Evolutionary conservation across 2,113 vertebrate genomes (phyloP), one percentile per base, ranked within the genome.

Genomic region (Neodontobutis hainanensis): DNA sequence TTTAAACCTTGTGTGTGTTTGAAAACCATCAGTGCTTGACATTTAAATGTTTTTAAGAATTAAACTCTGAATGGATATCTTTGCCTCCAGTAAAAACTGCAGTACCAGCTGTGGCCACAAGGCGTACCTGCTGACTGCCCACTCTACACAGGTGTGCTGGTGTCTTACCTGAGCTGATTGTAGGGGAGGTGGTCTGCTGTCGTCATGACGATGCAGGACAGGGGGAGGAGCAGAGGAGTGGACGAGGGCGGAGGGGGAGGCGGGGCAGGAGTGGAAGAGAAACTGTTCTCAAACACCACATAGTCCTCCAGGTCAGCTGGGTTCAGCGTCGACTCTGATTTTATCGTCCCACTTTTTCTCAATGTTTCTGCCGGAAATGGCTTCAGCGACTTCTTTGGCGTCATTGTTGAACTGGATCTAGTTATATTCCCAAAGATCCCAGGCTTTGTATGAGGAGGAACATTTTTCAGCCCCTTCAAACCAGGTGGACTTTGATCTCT

Each of bases 181-280:
- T 6, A 8, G 47, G 14, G 9, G 9, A 32, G 10, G 19, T 4
- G 27, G 50, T 27, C 11, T 32, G 19, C 50, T 12, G 16, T 27
- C n/a, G 16, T 3, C 7, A 32, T 53, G 32, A 53, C 51, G 27
- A 4, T 10, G 27, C 78, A 86, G 10, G 83, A 55, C 8, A 61
- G 68, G 45, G 61, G 78, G 3, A 79, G 40, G 43, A 73, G 51
- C 7, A 51, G 52, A 51, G 74, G 78, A 57, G 68, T 73, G 16
- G 73, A 65, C 10, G 76, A 78, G 0, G 68, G 71, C 4, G 70
- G 50, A 4, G 73, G 50, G 5, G 67, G 73, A 42, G 53, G 59
- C 16, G 77, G 65, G 3, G 76, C 64, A 32, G 47, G 67, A 14
- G 79, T 67, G 32, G 69, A 80, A 0, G 40, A 50, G 36, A n/a